Percentiles rank a stretch among this genome's conserved stretches.
These are phyloP conservation scores for Myocastor coypus DNA, from an alignment of 2,113 vertebrate species.

Conservation along the genomic window DNA sequence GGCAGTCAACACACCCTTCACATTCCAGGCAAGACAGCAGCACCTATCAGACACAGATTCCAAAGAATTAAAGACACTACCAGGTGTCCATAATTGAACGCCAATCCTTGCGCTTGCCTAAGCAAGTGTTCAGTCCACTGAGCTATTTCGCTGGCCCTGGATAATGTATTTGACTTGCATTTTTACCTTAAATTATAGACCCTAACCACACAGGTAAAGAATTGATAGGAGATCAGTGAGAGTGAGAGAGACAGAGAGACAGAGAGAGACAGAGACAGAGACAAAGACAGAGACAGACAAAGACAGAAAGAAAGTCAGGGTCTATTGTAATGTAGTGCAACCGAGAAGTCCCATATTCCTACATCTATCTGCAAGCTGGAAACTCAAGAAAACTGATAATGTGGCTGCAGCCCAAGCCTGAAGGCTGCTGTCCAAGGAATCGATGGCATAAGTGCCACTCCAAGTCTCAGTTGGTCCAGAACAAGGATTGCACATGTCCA, in stretches of 20 bases:
- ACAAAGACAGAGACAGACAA: too few relatives aligned
- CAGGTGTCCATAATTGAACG: not conserved
- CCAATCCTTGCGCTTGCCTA: too few relatives aligned
- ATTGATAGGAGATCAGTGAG: not conserved
- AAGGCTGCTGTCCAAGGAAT: not conserved
- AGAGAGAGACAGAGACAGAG: too few relatives aligned
- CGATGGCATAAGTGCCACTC: too few relatives aligned
- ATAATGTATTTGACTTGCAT: not conserved
- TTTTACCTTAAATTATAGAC: conserved; percentile 12
- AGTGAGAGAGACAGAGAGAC: too few relatives aligned
- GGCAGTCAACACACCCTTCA: not conserved
- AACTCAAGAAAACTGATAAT: not conserved
- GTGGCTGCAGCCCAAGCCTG: not conserved
- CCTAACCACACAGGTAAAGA: not conserved
- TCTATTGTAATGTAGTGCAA: not conserved
- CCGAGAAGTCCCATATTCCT: not conserved
- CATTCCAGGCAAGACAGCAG: not conserved
- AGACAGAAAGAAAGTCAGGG: not conserved
- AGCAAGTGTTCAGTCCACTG: too few relatives aligned
- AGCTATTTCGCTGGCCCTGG: too few relatives aligned
- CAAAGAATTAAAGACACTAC: not conserved
- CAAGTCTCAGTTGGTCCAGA: not conserved
- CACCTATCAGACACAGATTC: not conserved
- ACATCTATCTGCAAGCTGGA: not conserved
- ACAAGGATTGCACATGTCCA: not conserved